These are phyloP conservation scores for Lutraria rhynchaena DNA, from an alignment of 1,140 invertebrate species.

Conservation along the genomic window DNA sequence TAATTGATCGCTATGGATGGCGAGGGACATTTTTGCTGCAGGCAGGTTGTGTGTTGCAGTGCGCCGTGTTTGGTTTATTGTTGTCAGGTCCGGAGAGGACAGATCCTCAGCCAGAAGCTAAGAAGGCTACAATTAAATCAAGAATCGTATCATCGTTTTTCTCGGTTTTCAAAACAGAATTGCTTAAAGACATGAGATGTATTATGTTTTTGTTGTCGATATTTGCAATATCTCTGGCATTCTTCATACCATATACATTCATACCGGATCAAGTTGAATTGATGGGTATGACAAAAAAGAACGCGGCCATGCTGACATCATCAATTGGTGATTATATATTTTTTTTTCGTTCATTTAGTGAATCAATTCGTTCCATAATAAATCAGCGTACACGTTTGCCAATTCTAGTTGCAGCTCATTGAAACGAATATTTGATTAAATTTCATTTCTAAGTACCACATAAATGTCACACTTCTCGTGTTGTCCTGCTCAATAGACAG, in stretches of 20 bases:
- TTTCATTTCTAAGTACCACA: too few species aligned
- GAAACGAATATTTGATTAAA: too few species aligned
- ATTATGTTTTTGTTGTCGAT: slow-evolving; percentile 14
- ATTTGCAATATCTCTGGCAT: slow-evolving; percentile 5
- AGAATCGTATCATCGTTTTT: too few species aligned
- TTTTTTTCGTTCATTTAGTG: too few species aligned
- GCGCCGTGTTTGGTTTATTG: slow-evolving; percentile 1
- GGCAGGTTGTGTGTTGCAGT: background rate
- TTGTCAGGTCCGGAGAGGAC: background rate
- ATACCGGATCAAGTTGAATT: slow-evolving; percentile 26
- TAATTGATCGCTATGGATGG: background rate
- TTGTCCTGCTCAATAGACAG: too few species aligned
- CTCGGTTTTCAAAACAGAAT: background rate
- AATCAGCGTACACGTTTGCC: too few species aligned
- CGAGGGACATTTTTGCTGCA: background rate
- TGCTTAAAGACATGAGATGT: background rate
- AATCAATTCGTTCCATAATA: too few species aligned
- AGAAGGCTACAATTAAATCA: too few species aligned
- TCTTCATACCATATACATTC: slow-evolving; percentile 12
- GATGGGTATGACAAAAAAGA: slow-evolving; percentile 17
- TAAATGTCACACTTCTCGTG: too few species aligned
- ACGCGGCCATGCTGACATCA: slow-evolving; percentile 14
- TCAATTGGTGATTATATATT: slow-evolving; percentile 17
- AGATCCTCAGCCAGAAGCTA: too few species aligned
- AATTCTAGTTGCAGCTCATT: too few species aligned